Evolutionary conservation across 2,113 vertebrate species (phyloP).

Genomic region (Andinoacara biseriatus): DNA sequence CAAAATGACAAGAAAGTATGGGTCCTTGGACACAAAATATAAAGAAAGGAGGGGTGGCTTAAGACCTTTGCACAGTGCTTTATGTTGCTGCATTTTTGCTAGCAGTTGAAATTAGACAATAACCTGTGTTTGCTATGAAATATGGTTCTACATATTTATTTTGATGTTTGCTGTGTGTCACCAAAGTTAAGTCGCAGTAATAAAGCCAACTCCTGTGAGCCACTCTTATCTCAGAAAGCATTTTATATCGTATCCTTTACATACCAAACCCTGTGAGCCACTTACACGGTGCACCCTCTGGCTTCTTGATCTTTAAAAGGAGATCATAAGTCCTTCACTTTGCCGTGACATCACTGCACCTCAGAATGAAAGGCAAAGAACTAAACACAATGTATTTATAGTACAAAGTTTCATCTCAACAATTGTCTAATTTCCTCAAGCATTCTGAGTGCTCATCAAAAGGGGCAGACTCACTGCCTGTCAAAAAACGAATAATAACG

Average conservation of each 20-base stretch:
- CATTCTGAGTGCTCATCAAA: constrained; percentile 68
- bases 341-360: constrained; percentile 53
- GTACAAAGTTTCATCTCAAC: constrained; percentile 52
- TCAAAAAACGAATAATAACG: constrained; percentile 55
- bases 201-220: neutral
- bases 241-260: constrained; percentile 31
- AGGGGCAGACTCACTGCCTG: constrained; percentile 46
- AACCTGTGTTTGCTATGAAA: too few species aligned
- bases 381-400: constrained; percentile 52
- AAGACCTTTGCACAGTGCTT: neutral
- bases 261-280: constrained; percentile 25
- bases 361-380: constrained; percentile 53
- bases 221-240: constrained; percentile 12
- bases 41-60: too few species aligned
- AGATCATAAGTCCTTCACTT: constrained; percentile 32
- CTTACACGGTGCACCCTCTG: constrained; percentile 62
- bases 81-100: neutral
- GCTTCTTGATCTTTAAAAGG: constrained; percentile 63
- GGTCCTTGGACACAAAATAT: too few species aligned
- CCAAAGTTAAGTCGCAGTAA: neutral
- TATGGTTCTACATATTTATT: neutral
- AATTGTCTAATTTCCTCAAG: constrained; percentile 69
- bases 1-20: too few species aligned
- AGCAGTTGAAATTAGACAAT: neutral
- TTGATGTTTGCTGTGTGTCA: constrained; percentile 19